Conservation (phyloP, 2,888 invertebrate species). For the Heteropelma amictum region DNA sequence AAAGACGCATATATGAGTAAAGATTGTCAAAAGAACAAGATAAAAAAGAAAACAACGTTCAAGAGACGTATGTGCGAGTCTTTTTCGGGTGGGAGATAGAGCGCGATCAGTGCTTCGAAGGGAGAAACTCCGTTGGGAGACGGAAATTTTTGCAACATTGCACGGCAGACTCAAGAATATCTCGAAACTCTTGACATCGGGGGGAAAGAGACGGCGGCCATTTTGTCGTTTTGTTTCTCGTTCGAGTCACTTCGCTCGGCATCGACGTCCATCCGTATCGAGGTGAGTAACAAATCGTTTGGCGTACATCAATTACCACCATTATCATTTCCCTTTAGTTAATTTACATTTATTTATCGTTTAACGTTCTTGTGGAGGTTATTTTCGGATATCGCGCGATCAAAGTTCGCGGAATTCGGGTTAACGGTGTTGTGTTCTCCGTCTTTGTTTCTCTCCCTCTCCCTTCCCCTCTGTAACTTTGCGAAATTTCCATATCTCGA, state of each 20-base stretch:
- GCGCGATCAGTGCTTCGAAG: constrained; percentile 11
- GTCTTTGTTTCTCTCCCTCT: constrained; percentile 14
- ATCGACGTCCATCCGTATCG: constrained; percentile 74
- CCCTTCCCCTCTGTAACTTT: constrained; percentile 10
- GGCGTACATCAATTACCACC: constrained; percentile 12
- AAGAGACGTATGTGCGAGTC: constrained; percentile 19
- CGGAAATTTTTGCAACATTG: not conserved
- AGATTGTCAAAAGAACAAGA: not conserved
- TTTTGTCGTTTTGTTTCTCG: constrained; percentile 75
- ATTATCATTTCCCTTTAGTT: not conserved
- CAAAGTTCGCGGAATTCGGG: constrained; percentile 54
- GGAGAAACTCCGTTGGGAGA: not conserved
- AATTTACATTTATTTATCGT: constrained; percentile 51
- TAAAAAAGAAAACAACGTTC: constrained; percentile 15
- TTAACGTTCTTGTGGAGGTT: not conserved
- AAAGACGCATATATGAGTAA: constrained; percentile 4
- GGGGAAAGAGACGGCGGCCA: constrained; percentile 79
- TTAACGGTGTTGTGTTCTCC: constrained; percentile 50
- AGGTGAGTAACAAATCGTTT: constrained; percentile 65
- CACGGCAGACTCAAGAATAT: constrained; percentile 1
- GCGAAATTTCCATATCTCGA: constrained; percentile 19
- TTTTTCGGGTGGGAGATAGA: constrained; percentile 24
- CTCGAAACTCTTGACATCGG: constrained; percentile 30
- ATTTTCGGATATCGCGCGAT: constrained; percentile 52
- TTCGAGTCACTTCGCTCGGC: constrained; percentile 71